These are phyloP conservation scores for Enteromius viviparus DNA, from an alignment of 2,797 vertebrate genomes.

Conservation along the genomic window DNA sequence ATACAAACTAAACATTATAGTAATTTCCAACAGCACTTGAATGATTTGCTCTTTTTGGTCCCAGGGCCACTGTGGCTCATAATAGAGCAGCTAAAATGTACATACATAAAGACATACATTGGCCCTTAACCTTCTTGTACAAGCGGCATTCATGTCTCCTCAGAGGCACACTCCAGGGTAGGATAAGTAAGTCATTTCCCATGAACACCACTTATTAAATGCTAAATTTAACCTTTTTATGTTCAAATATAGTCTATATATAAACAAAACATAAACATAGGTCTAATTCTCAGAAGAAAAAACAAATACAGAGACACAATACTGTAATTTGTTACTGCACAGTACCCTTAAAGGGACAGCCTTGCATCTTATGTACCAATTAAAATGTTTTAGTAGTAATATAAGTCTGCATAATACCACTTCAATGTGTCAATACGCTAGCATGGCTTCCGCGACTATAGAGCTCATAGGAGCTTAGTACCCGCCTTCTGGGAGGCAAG, in stretches of 20 bases:
- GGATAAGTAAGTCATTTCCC: slow-evolving; percentile 34
- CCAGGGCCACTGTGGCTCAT: slow-evolving; percentile 36
- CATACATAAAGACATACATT: not conserved
- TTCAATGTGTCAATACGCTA: not conserved
- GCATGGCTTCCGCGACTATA: no score
- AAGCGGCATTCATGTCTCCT: slow-evolving; percentile 22
- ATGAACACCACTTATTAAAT: slow-evolving; percentile 27
- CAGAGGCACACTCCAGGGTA: slow-evolving; percentile 9
- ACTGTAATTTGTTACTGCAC: not conserved
- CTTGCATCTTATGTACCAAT: not conserved
- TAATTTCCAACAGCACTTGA: slow-evolving; percentile 44
- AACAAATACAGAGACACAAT: not conserved
- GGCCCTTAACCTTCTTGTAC: slow-evolving; percentile 61
- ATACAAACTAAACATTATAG: slow-evolving; percentile 25
- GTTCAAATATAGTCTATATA: not conserved
- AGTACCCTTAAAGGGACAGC: not conserved
- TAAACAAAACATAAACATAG: not conserved
- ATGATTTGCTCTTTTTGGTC: slow-evolving; percentile 48
- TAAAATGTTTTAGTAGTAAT: not conserved
- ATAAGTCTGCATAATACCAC: not conserved
- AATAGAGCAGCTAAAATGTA: slow-evolving; percentile 21
- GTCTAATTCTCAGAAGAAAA: not conserved
- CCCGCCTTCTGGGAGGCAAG: no score
- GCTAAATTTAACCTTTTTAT: slow-evolving; percentile 20
- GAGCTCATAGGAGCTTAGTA: no score